These are phyloP conservation scores for Fragariocoptes setiger DNA, from an alignment of 1,140 invertebrate species.

Conservation along the genomic window DNA sequence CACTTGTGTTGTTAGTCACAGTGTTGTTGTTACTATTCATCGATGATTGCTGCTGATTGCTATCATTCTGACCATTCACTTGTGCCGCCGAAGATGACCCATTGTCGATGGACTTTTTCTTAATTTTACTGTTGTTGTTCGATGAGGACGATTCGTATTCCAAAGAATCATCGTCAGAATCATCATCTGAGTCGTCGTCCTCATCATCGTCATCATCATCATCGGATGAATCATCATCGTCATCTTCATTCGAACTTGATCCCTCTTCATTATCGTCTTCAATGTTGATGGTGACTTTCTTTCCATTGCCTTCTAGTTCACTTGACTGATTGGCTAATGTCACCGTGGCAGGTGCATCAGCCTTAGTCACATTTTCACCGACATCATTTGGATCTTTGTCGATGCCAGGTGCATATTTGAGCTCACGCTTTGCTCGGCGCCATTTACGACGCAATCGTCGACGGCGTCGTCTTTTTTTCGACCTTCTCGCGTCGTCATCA, in stretches of 20 bases:
- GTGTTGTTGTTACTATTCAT: too few relatives aligned
- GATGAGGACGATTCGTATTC: too few relatives aligned
- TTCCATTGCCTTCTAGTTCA: too few relatives aligned
- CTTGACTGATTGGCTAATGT: too few relatives aligned
- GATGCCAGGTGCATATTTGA: conserved; percentile 19
- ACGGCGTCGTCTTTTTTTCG: conserved; percentile 16
- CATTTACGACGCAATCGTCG: conserved; percentile 13
- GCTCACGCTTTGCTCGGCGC: conserved; percentile 21
- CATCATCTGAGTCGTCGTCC: conserved; percentile 17
- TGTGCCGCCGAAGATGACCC: too few relatives aligned
- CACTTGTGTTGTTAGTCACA: too few relatives aligned
- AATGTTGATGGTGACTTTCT: conserved; percentile 8
- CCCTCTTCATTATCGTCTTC: conserved; percentile 19
- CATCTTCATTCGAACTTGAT: conserved; percentile 15
- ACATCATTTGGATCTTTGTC: conserved; percentile 1
- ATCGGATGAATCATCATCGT: conserved; percentile 22
- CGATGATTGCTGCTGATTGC: too few relatives aligned
- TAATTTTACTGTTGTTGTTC: too few relatives aligned
- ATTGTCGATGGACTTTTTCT: too few relatives aligned
- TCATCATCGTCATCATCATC: conserved; percentile 17
- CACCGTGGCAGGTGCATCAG: background rate
- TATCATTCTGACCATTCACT: too few relatives aligned
- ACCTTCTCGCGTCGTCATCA: conserved; percentile 2
- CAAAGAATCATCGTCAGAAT: conserved; percentile 19
- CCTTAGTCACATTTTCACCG: background rate